Evolutionary conservation across 2,113 vertebrate genomes (phyloP).

Genomic region (Alligator sinensis): DNA sequence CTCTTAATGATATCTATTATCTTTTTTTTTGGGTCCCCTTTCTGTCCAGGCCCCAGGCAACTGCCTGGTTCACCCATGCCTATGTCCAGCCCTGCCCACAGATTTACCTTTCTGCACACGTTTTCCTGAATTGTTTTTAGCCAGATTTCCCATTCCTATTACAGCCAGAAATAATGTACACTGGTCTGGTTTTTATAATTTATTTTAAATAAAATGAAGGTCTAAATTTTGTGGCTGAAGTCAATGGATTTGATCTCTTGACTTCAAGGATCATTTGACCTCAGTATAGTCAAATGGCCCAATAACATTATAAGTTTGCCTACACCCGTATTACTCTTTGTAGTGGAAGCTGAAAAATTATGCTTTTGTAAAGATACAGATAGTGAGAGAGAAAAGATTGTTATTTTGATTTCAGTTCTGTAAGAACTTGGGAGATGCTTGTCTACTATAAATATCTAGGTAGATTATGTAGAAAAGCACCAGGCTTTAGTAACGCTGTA

Average conservation of each 20-base stretch:
- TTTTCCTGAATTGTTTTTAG: background rate
- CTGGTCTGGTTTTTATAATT: background rate
- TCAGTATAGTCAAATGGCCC: background rate
- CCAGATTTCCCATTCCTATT: background rate
- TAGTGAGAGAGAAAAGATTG: rapidly evolving
- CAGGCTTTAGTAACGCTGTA: background rate
- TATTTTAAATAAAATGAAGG: background rate
- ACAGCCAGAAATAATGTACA: background rate
- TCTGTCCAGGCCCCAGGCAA: background rate
- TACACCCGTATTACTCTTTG: rapidly evolving
- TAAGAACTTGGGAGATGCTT: background rate
- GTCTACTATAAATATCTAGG: background rate
- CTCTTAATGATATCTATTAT: too few relatives aligned
- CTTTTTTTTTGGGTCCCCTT: too few relatives aligned
- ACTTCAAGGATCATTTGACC: background rate
- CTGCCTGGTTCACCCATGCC: background rate
- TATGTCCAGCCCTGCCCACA: background rate
- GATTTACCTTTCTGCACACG: too few relatives aligned
- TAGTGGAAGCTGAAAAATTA: background rate
- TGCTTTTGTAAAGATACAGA: background rate
- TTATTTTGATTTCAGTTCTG: background rate
- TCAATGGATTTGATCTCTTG: background rate
- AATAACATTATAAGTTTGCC: background rate
- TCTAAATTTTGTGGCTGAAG: background rate
- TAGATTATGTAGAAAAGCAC: background rate